Evolutionary conservation across 2,888 invertebrate species (phyloP).

Genomic region (Parnassius smintheus): DNA sequence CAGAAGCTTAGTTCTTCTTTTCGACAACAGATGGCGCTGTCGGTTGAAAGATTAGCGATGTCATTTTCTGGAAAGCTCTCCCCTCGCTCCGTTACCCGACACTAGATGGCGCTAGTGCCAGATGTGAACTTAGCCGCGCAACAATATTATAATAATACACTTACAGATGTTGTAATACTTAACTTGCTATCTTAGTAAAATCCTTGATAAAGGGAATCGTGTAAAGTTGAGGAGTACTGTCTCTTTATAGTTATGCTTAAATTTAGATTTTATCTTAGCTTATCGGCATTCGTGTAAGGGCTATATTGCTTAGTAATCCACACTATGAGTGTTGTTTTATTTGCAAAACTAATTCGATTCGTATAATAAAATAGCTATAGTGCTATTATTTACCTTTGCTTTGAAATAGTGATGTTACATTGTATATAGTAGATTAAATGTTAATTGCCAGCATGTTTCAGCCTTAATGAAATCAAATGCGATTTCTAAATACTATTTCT

Average conservation of each 20-base stretch:
- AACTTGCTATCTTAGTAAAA: not conserved
- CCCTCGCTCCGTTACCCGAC: no score
- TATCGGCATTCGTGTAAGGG: not conserved
- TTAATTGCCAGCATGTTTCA: not conserved
- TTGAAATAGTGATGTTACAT: slow-evolving; percentile 1
- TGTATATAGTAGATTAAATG: slow-evolving; percentile 3
- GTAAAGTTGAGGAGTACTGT: not conserved
- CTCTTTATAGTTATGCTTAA: not conserved
- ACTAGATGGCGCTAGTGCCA: no score
- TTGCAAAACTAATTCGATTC: not conserved
- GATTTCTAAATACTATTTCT: slow-evolving; percentile 47
- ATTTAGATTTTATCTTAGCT: not conserved
- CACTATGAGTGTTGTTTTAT: not conserved
- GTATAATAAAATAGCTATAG: not conserved
- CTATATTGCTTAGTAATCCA: not conserved
- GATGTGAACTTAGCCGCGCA: no score
- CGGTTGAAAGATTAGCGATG: no score
- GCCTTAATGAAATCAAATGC: slow-evolving; percentile 37
- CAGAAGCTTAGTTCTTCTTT: no score
- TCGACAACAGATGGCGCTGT: no score
- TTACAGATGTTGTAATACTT: not conserved
- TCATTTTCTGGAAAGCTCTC: no score
- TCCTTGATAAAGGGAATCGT: not conserved
- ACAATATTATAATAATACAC: not conserved
- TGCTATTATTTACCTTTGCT: not conserved